A percentile compares a stretch with the other conserved stretches of the same genome.
Conservation (phyloP, 92 coral and sea anemone genomes). For the Zoanthus sansibaricus region DNA sequence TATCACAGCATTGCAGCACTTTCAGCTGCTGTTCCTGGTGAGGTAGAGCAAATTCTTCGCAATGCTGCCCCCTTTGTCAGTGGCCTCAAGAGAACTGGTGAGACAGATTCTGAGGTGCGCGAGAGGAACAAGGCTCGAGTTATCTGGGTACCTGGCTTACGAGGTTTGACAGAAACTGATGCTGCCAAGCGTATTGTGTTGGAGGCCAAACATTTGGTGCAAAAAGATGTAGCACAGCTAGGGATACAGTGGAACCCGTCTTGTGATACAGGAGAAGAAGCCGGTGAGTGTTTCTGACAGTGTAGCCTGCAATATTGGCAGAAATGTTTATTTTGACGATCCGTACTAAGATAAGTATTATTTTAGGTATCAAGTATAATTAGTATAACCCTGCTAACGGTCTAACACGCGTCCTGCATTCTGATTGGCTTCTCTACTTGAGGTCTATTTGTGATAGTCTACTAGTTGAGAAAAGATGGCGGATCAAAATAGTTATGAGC, state of each 20-base stretch:
- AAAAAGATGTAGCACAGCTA: slow-evolving; percentile 87
- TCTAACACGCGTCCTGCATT: too few species aligned
- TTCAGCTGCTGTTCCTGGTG: slow-evolving; percentile 83
- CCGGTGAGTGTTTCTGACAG: too few species aligned
- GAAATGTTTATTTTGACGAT: too few species aligned
- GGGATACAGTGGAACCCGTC: slow-evolving; percentile 90
- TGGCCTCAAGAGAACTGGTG: slow-evolving; percentile 82
- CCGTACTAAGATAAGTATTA: too few species aligned
- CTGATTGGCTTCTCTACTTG: too few species aligned
- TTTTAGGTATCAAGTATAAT: too few species aligned
- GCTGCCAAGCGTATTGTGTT: slow-evolving; percentile 79
- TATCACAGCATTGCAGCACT: slow-evolving; percentile 90
- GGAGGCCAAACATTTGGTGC: slow-evolving; percentile 82
- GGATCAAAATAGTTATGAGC: too few species aligned
- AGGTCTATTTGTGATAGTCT: too few species aligned
- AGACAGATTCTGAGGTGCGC: slow-evolving; percentile 87
- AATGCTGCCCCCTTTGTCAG: slow-evolving; percentile 97
- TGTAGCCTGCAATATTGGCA: too few species aligned
- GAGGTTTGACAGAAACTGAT: slow-evolving; percentile 82
- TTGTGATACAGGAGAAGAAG: slow-evolving; percentile 6
- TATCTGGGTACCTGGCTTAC: slow-evolving; percentile 92
- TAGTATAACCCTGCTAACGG: too few species aligned
- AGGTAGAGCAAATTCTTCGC: slow-evolving; percentile 78
- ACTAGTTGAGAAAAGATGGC: too few species aligned
- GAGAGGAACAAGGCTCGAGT: slow-evolving; percentile 87